Base-by-base conservation (phyloP, 2,888 invertebrate species). In the Asteroscopus sphinx region DNA sequence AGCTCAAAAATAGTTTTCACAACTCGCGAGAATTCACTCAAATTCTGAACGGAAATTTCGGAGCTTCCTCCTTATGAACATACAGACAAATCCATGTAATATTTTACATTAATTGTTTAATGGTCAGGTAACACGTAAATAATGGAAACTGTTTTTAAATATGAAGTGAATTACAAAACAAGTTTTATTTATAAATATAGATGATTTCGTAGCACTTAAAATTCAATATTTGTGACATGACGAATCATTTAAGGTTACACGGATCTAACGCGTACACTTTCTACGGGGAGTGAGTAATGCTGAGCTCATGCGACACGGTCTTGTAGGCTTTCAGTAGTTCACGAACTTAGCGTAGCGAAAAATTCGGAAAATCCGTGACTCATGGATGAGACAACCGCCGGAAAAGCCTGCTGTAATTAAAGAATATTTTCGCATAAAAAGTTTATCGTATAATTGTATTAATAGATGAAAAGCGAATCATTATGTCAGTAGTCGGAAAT, bases 361-460 rank as follows among this genome's bases (percentile, higher is more conserved):
- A 93, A 91, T 92, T 91, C 85, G 92, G 93, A 80, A 94, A 94
- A 89, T 86, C 89, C 90, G 73, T 93, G 93, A 93, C 77, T 93
- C 93, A 93, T 64, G 74, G 71, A 71, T 83, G 81, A 86, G 77
- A 83, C 86, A 77, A 83, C 64, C 80, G 70, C 82, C 86, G 90
- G 91, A 91, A 92, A 93, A 90, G 88, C 88, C 90, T 85, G 81
- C 28, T 77, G 80, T 83, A 84, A 87, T 89, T 84, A 82, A 73
- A 84, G 77, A 79, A 76, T 62, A 81, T 82, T 81, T 84, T 77
- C 75, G 71, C 77, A 77, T 75, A 85, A 88, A 88, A 85, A 68
- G 16, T 17, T 37, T 28, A 25, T 25, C 25, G 25, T 25, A 6
- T 70, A 80, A 61, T 77, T 66, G 37, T 45, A 55, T 64, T n/a